Evolutionary conservation across 1,140 invertebrate species (phyloP), one percentile per base, ranked within the genome.

Genomic region (Geopemphigus sp.): DNA sequence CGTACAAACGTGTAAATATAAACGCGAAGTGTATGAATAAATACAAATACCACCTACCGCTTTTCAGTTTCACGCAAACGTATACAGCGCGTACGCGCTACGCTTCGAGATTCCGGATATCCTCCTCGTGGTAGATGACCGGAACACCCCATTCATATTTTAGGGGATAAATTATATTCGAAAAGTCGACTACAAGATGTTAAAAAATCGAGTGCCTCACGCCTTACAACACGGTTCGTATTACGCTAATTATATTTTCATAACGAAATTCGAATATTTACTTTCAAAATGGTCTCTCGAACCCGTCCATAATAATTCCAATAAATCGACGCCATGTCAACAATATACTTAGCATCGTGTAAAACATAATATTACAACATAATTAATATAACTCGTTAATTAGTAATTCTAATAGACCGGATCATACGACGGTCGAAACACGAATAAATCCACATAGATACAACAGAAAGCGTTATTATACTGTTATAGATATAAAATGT

Each of bases 101-200:
- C 66, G 66, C 45, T 68, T 68, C 45, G 45, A 68, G 45, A 68
- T 22, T 68, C 66, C 66, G 66, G 66, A 68, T 68, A 68, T 68
- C 66, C 66, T 68, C 22, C 50, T 3, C 5, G 39, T 50, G 39
- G 15, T 47, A 68, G 66, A 24, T 50, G 66, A 68, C 66, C 45
- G 66, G 39, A 68, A 68, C 66, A 5, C 66, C 64, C 66, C 14
- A 50, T 68, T 17, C 22, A 39, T 54, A 45, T 50, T 68, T 1
- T 26, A 26, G 22, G 0, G 14, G 17, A 50, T 50, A 68, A 50
- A 50, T 24, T 47, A 50, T 47, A 68, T 47, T 24, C 0, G 22
- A 45, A 66, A 50, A 50, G 22, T 24, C 14, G 11, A 17, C 45
- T 24, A 68, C 22, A 68, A 68, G 39, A 50, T 1, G 45, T 50